Evolutionary conservation across 2,113 vertebrate genomes (phyloP), one percentile per base, ranked within the genome.

Genomic region (Ophiodon elongatus): DNA sequence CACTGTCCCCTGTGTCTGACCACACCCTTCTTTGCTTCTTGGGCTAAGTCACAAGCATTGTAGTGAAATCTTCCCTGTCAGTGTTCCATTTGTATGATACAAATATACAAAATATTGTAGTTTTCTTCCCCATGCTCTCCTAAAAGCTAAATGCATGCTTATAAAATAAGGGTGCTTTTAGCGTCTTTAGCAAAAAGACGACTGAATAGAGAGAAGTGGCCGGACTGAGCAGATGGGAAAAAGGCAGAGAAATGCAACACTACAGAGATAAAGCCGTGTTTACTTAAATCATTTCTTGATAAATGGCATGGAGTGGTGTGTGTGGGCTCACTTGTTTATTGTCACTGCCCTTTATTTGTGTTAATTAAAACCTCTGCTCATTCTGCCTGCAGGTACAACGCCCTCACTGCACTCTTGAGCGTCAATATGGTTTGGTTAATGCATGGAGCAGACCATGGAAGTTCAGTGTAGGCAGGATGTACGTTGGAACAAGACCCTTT

Each of bases 281-380:
- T 63, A 64, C 70, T 33, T 57, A 15, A 35, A 41, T 45, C 17
- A 64, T 68, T 59, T 25, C 31, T 65, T 57, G 25, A 79, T 74
- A 62, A 66, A 80, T 70, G 73, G 59, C 84, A 67, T 43, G 37
- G n/a, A 76, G 52, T 56, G 13, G 29, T 57, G 60, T 76, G 43
- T 71, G 65, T 75, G 72, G 71, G 62, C 45, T 67, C 33, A 62
- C 45, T 70, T 78, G 59, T 74, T 73, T 83, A 45, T 43, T 62
- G 33, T 71, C 63, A 57, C 59, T 71, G 64, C 35, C 45, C 62
- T 80, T 77, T 62, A 71, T 8, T 39, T 73, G 33, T 60, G 23
- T 78, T 76, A 74, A 83, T 80, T 87, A 76, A 76, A 39, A 60
- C 35, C 17, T 67, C 43, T 81, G 56, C 52, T 67, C 3, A 0